Percentiles rank a stretch among this genome's conserved stretches.
Conservation (phyloP, 2,797 vertebrate species). For the Ibycter americanus region DNA sequence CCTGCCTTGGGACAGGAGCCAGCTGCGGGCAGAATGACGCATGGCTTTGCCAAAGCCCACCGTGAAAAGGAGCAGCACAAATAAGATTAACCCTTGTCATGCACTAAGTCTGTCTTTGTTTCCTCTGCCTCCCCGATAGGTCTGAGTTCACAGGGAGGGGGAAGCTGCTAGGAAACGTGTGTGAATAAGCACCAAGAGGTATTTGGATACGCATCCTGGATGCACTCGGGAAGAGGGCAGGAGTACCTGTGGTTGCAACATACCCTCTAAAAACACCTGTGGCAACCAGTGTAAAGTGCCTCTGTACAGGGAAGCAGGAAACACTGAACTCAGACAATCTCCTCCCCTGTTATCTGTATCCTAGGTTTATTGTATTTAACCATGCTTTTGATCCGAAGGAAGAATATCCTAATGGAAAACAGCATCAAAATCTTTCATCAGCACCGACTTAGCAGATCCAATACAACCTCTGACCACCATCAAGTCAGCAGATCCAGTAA, state of each 20-base stretch:
- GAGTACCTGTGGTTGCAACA: neutral
- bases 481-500: neutral
- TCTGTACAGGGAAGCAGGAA: neutral
- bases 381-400: neutral
- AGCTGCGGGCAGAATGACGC: neutral
- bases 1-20: neutral
- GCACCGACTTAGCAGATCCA: neutral
- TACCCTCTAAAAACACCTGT: neutral
- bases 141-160: neutral
- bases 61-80: neutral
- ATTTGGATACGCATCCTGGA: neutral
- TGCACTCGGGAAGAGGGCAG: neutral
- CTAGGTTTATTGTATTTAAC: neutral
- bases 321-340: neutral
- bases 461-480: neutral
- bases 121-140: neutral
- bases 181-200: neutral
- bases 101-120: neutral
- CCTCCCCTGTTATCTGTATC: neutral
- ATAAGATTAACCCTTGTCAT: neutral
- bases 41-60: neutral
- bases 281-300: neutral
- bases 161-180: neutral
- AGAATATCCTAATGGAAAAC: neutral
- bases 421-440: neutral